Percentiles rank a stretch among this genome's conserved stretches.
These are phyloP conservation scores for Oceanodroma leucorhoa DNA, from an alignment of 2,797 vertebrate species.

Conservation along the genomic window DNA sequence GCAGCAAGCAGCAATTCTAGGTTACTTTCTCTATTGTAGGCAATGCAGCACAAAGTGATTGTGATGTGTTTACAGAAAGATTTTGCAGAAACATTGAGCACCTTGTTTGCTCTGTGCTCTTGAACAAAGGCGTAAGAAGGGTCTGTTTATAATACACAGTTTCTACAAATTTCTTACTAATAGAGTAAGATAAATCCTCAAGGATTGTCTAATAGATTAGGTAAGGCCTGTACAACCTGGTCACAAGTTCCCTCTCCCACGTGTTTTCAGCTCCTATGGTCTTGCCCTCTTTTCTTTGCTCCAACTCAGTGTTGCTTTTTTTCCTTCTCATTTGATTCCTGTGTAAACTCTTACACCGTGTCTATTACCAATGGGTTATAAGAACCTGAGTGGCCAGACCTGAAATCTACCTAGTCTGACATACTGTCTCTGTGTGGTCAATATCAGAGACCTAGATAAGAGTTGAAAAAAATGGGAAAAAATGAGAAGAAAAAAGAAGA, in stretches of 20 bases:
- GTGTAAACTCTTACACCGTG: not conserved
- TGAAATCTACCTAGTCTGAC: not conserved
- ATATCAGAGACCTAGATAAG: not conserved
- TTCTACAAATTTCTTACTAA: not conserved
- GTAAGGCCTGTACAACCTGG: not conserved
- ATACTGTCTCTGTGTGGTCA: not conserved
- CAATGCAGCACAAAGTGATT: not conserved
- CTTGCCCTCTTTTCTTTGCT: not conserved
- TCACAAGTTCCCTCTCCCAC: not conserved
- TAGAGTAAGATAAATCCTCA: not conserved
- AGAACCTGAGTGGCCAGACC: not conserved
- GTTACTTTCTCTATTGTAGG: not conserved
- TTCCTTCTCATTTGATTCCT: not conserved
- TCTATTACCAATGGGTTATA: not conserved
- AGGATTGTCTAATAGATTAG: not conserved
- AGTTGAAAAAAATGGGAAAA: not conserved
- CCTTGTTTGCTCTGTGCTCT: not conserved
- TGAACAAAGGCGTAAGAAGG: not conserved
- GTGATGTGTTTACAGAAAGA: not conserved
- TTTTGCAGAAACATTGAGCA: not conserved
- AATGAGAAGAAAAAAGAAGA: no score
- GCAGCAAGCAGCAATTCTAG: not conserved
- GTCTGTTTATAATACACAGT: not conserved
- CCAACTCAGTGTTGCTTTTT: not conserved
- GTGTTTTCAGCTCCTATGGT: not conserved